Percentiles rank a stretch among this genome's conserved stretches.
Evolutionary conservation across 2,113 vertebrate genomes (phyloP).

Genomic region (Nannospalax galili): DNA sequence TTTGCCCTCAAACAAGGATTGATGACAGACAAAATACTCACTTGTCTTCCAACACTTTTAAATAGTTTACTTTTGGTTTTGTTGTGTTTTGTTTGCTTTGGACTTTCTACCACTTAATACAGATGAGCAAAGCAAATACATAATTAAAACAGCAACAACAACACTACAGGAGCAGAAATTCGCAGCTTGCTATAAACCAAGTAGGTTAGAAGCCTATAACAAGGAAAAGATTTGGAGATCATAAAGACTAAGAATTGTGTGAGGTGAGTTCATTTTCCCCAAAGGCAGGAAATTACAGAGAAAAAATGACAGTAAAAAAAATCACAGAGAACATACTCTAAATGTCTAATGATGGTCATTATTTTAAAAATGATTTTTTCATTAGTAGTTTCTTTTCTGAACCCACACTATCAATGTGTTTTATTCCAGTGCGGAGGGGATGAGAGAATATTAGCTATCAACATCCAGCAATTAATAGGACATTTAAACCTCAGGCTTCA

Average conservation of each 20-base stretch:
- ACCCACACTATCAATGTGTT: background rate
- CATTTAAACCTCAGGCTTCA: background rate
- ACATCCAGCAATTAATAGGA: background rate
- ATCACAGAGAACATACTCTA: background rate
- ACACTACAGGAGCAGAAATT: background rate
- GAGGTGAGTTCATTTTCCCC: background rate
- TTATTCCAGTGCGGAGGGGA: background rate
- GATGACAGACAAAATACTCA: background rate
- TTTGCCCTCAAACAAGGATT: background rate
- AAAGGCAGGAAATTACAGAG: background rate
- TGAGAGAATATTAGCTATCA: background rate
- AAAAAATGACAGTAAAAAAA: slow-evolving; percentile 20
- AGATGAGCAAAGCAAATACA: background rate
- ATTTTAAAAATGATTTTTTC: background rate
- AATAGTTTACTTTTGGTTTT: background rate
- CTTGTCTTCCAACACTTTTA: background rate
- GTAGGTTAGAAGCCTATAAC: background rate
- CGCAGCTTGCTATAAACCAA: background rate
- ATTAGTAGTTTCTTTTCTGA: background rate
- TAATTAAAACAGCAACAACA: background rate
- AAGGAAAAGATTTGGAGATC: background rate
- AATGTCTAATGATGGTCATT: background rate
- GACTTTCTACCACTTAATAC: background rate
- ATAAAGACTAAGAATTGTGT: background rate
- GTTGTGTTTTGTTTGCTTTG: background rate